A percentile compares a stretch with the other conserved stretches of the same genome.
These are phyloP conservation scores for Tenthredo mesomela DNA, from an alignment of 2,888 invertebrate species.

Conservation along the genomic window DNA sequence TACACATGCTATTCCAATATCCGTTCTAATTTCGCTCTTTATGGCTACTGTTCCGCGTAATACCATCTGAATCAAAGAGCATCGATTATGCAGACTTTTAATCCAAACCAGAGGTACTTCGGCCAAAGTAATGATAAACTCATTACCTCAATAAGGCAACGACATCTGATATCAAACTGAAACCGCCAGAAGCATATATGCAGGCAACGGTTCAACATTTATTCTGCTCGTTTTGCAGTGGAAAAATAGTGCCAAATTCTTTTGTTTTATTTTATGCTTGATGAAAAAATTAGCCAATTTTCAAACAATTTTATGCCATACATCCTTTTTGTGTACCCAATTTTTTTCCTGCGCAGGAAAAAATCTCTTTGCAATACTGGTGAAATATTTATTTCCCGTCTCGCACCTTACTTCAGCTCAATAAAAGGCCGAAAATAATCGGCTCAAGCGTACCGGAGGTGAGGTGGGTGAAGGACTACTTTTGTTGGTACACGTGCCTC, in stretches of 20 bases:
- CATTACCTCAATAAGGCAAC: background rate
- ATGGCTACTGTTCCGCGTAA: background rate
- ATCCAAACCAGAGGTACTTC: background rate
- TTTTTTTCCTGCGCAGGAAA: background rate
- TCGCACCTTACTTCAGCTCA: background rate
- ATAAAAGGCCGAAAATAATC: constrained; percentile 41
- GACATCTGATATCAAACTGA: background rate
- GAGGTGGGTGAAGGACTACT: constrained; percentile 39
- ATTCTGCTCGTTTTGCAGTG: background rate
- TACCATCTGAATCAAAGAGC: background rate
- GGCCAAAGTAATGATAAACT: background rate
- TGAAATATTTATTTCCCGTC: constrained; percentile 30
- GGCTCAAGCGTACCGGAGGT: constrained; percentile 37
- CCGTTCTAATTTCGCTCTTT: background rate
- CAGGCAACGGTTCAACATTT: background rate
- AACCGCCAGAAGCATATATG: background rate
- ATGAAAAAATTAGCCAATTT: background rate
- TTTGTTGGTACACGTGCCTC: constrained; percentile 50
- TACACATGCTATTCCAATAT: background rate
- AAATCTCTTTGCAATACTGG: constrained; percentile 29
- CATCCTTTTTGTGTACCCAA: background rate
- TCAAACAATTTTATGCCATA: background rate
- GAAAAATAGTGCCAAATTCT: background rate
- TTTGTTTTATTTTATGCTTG: background rate
- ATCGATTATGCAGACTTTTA: background rate